Conservation (phyloP, 2,888 invertebrate genomes). For the Druceiella hillmani region DNA sequence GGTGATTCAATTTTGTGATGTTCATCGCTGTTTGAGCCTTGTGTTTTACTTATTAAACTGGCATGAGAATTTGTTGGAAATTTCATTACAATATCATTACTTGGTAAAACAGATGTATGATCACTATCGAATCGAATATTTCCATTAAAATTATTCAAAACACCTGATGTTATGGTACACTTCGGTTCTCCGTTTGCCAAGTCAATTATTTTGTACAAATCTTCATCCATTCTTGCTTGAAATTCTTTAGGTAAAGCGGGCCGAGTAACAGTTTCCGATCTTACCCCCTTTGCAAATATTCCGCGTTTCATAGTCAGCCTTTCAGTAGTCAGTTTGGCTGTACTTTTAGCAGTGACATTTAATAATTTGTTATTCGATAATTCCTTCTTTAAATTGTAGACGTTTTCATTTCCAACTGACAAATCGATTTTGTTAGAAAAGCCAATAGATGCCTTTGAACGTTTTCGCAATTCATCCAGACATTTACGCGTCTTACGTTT, state of each 20-base stretch:
- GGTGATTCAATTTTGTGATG: too few species aligned
- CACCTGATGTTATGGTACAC: not conserved
- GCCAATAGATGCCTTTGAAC: constrained; percentile 29
- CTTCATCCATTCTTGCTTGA: constrained; percentile 23
- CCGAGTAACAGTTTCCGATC: constrained; percentile 40
- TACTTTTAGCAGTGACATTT: constrained; percentile 13
- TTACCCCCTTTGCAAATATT: constrained; percentile 36
- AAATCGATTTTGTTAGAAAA: too few species aligned
- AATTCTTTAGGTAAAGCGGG: constrained; percentile 27
- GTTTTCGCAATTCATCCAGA: constrained; percentile 37
- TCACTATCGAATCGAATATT: too few species aligned
- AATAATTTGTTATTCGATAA: not conserved
- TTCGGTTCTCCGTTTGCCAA: constrained; percentile 17
- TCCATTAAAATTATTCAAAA: not conserved
- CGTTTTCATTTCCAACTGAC: too few species aligned
- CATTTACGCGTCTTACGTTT: constrained; percentile 38
- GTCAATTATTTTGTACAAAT: constrained; percentile 21
- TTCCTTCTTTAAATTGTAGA: constrained; percentile 2
- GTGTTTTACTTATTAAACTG: too few species aligned
- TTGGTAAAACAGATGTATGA: too few species aligned
- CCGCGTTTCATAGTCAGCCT: constrained; percentile 33
- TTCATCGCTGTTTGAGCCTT: too few species aligned
- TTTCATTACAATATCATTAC: too few species aligned
- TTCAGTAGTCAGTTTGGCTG: constrained; percentile 32
- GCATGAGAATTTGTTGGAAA: too few species aligned